Conservation (phyloP, 1,140 invertebrate genomes). For the Nasonia longicornis region DNA sequence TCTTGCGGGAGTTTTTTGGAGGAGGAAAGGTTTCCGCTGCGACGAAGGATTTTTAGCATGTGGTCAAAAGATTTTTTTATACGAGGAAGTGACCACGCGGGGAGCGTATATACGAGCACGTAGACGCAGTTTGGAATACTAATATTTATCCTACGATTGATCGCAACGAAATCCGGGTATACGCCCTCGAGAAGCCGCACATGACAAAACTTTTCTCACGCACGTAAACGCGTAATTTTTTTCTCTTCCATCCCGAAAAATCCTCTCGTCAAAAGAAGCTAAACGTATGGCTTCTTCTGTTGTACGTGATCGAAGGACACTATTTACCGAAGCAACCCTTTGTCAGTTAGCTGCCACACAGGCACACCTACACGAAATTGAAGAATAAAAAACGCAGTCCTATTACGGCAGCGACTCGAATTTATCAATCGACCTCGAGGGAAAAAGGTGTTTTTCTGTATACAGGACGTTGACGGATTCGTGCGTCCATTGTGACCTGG, state of each 20-base stretch:
- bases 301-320: not conserved
- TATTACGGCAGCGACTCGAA: not conserved
- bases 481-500: not conserved
- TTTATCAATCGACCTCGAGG: not conserved
- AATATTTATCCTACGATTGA: not conserved
- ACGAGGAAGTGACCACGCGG: not conserved
- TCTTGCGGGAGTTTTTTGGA: not conserved
- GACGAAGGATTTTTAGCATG: not conserved
- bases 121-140: not conserved
- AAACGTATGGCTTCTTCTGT: not conserved
- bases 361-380: not conserved
- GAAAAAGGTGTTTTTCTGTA: not conserved
- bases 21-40: not conserved
- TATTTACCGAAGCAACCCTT: not conserved
- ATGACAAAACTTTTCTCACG: not conserved
- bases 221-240: not conserved
- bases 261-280: not conserved
- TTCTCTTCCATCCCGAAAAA: not conserved
- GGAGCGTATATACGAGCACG: not conserved
- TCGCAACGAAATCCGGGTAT: not conserved
- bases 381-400: not conserved
- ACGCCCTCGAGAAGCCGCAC: not conserved
- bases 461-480: slow-evolving; percentile 10
- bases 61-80: not conserved
- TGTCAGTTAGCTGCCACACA: not conserved